phyloP scores from a whole-genome alignment of 2,797 vertebrate genomes.

The Psittacula derbiana region DNA sequence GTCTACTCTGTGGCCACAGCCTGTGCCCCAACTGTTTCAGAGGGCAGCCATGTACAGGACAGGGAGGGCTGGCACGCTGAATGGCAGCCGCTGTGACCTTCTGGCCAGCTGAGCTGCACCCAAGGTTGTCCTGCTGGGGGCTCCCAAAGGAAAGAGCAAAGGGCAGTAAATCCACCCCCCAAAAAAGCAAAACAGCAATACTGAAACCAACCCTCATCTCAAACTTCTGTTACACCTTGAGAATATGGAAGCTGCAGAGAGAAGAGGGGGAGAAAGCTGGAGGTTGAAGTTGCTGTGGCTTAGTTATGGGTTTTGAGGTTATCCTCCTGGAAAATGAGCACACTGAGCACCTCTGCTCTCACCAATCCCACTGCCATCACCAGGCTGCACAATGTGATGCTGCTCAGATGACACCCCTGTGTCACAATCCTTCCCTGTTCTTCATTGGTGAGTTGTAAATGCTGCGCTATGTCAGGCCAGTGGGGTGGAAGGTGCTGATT shows the following conservation, averaged over 20 bases:
- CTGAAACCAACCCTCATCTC: background rate
- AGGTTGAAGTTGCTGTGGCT: background rate
- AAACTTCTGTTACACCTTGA: background rate
- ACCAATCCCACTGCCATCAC: background rate
- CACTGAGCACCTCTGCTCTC: background rate
- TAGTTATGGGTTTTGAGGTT: background rate
- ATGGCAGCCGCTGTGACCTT: background rate
- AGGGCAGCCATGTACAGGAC: background rate
- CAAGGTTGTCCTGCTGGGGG: background rate
- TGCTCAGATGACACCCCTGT: fast-evolving
- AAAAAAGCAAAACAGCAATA: background rate
- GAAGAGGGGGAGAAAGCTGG: background rate
- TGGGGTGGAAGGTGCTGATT: background rate
- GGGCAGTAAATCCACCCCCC: background rate
- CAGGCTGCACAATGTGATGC: fast-evolving
- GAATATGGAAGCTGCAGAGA: background rate
- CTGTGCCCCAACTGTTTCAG: background rate
- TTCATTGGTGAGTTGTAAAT: background rate
- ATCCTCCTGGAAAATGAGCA: background rate
- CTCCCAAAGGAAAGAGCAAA: constrained; percentile 7
- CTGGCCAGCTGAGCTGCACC: background rate
- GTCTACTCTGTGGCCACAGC: background rate
- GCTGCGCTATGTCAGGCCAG: background rate
- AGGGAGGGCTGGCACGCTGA: background rate
- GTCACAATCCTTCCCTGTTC: fast-evolving